Conservation (phyloP, 2,888 invertebrate genomes). For the Gnatocerus cornutus region DNA sequence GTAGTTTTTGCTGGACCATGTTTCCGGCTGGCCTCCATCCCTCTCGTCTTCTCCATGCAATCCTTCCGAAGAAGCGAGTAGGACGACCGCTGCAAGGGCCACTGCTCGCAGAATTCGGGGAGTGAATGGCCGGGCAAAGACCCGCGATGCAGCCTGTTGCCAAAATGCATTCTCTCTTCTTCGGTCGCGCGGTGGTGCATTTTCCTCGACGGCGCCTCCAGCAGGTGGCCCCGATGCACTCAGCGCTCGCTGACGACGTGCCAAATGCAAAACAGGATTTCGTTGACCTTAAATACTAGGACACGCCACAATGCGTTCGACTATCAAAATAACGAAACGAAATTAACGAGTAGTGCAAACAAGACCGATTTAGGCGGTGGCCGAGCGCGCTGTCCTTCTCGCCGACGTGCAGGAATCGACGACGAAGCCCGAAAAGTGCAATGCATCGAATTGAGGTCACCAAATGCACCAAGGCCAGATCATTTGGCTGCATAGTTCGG, state of each 20-base stretch:
- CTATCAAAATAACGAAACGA: conserved; percentile 56
- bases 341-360: conserved; percentile 44
- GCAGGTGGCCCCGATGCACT: conserved; percentile 30
- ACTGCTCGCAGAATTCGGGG: conserved; percentile 61
- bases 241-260: conserved; percentile 12
- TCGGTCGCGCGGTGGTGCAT: conserved; percentile 40
- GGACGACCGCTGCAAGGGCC: conserved; percentile 58
- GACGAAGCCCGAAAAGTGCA: conserved; percentile 66
- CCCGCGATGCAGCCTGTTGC: conserved; percentile 60
- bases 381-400: conserved; percentile 34
- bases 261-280: conserved; percentile 60
- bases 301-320: conserved; percentile 56
- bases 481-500: conserved; percentile 60
- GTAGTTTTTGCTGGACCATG: conserved; percentile 56
- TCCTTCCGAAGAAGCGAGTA: conserved; percentile 32
- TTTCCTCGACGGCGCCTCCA: conserved; percentile 44
- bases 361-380: conserved; percentile 30
- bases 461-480: conserved; percentile 69
- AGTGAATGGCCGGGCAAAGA: conserved; percentile 70
- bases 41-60: conserved; percentile 43
- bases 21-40: conserved; percentile 57
- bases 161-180: conserved; percentile 47
- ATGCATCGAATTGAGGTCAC: conserved; percentile 70
- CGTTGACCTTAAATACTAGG: conserved; percentile 60
- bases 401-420: conserved; percentile 45